Conservation (phyloP, 2,113 vertebrate genomes). For the Formicarius rufipectus region DNA sequence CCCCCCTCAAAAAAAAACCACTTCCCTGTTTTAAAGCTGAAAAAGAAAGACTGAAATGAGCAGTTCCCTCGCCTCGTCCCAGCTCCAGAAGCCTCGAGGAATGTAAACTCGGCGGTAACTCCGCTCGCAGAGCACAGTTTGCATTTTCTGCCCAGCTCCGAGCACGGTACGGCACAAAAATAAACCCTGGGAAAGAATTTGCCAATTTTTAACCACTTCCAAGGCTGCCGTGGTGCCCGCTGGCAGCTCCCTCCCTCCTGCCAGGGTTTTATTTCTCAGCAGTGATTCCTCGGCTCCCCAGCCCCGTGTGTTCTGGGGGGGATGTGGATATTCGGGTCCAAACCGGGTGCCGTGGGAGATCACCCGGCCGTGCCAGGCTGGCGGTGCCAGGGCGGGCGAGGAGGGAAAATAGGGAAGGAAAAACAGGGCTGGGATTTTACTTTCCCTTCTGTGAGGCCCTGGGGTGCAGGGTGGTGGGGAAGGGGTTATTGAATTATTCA, state of each 20-base stretch:
- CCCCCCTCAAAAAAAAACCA: not conserved
- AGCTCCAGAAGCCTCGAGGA: not conserved
- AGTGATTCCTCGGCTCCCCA: rapidly evolving
- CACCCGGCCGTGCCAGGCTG: not conserved
- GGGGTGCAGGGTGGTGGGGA: not conserved
- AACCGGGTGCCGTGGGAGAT: rapidly evolving
- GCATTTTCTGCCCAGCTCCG: not conserved
- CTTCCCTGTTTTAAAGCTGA: not conserved
- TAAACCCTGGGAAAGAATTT: not conserved
- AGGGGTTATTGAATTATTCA: not conserved
- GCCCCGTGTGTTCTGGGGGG: not conserved
- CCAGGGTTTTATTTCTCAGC: not conserved
- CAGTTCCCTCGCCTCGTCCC: not conserved
- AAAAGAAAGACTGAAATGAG: not conserved
- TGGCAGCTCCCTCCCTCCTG: not conserved
- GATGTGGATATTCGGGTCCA: not conserved
- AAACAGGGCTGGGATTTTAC: not conserved
- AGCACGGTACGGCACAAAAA: not conserved
- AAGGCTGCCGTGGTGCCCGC: not conserved
- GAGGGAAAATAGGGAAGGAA: not conserved
- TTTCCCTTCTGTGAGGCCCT: not conserved
- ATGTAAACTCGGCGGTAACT: conserved; percentile 5
- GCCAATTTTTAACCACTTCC: not conserved
- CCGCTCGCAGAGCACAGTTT: not conserved
- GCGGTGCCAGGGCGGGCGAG: not conserved